A percentile compares a stretch with the other conserved stretches of the same genome.
Evolutionary conservation across 1,140 invertebrate species (phyloP).

Genomic region (Samia ricini): DNA sequence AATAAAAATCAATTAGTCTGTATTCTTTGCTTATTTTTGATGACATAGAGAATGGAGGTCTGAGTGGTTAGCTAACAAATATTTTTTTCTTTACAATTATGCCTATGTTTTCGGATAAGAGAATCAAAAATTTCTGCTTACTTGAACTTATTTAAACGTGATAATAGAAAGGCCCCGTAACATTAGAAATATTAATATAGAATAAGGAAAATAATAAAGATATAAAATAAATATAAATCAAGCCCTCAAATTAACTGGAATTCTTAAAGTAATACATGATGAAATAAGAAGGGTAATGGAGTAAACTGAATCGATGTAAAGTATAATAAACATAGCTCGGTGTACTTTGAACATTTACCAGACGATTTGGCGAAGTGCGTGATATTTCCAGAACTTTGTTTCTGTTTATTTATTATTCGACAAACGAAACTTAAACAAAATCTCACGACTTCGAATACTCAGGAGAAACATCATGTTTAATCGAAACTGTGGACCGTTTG

Average conservation of each 20-base stretch:
- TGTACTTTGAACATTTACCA: constrained; percentile 1
- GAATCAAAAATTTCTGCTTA: too few species aligned
- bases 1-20: too few species aligned
- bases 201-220: neutral
- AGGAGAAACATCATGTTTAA: constrained; percentile 2
- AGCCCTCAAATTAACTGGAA: neutral
- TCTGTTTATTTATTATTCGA: neutral
- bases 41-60: too few species aligned
- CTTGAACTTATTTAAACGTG: too few species aligned
- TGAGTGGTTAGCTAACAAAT: too few species aligned
- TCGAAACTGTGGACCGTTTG: neutral
- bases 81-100: too few species aligned
- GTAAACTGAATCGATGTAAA: neutral
- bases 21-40: too few species aligned
- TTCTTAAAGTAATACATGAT: neutral
- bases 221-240: neutral
- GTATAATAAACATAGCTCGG: neutral
- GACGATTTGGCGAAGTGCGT: neutral
- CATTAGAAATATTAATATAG: too few species aligned
- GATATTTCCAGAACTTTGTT: neutral
- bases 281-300: neutral
- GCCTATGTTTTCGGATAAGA: too few species aligned
- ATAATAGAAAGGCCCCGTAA: too few species aligned
- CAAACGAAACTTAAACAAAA: neutral
- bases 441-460: neutral